Evolutionary conservation across 2,888 invertebrate genomes (phyloP).

Genomic region (Nematopogon swammerdamellus): DNA sequence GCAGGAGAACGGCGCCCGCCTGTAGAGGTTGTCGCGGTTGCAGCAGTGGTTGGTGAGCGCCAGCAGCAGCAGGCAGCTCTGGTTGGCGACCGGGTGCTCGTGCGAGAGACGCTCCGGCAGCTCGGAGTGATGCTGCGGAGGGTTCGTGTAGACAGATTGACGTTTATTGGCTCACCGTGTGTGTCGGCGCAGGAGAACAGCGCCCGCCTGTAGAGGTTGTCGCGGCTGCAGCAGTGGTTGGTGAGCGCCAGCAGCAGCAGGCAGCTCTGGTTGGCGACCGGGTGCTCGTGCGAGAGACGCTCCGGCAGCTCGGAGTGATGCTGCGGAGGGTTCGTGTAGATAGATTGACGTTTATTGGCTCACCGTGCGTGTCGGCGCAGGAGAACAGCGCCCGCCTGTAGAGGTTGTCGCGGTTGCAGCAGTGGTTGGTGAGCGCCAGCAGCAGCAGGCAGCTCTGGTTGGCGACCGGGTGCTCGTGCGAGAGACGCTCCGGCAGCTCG

Average conservation of each 20-base stretch:
- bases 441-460: conserved; percentile 88
- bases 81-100: conserved; percentile 80
- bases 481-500: conserved; percentile 45
- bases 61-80: conserved; percentile 83
- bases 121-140: conserved; percentile 36
- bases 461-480: conserved; percentile 70
- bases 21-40: conserved; percentile 75
- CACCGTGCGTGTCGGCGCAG: conserved; percentile 73
- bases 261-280: conserved; percentile 88
- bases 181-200: conserved; percentile 80
- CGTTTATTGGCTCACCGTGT: conserved; percentile 29
- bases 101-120: conserved; percentile 44
- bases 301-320: conserved; percentile 42
- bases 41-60: conserved; percentile 91
- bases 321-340: conserved; percentile 28
- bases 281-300: conserved; percentile 58
- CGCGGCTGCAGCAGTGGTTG: conserved; percentile 79
- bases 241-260: conserved; percentile 82
- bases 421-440: conserved; percentile 88
- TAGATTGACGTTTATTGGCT: conserved; percentile 27
- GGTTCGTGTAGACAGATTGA: conserved; percentile 27
- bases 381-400: conserved; percentile 82
- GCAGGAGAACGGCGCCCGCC: conserved; percentile 86
- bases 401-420: conserved; percentile 74
- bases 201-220: conserved; percentile 85